Conservation (phyloP, 2,797 vertebrate species). For the Steatocranus sp. region DNA sequence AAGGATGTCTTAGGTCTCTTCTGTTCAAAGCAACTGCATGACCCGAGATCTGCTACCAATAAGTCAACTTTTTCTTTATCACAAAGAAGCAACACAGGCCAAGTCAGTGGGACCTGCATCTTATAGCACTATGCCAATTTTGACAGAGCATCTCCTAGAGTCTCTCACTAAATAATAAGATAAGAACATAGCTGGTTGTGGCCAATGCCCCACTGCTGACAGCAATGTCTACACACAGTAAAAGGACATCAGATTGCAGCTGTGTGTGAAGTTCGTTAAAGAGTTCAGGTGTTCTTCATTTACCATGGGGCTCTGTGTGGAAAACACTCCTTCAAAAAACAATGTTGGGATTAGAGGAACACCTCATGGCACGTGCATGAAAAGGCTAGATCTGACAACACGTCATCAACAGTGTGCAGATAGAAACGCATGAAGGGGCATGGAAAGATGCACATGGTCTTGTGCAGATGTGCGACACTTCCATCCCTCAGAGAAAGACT, state of each 20-base stretch:
- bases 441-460: background rate
- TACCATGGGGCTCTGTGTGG: background rate
- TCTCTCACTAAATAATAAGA: background rate
- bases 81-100: background rate
- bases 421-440: background rate
- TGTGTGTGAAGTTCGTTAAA: background rate
- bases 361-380: background rate
- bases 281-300: background rate
- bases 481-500: background rate
- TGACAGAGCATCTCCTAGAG: background rate
- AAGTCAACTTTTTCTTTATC: background rate
- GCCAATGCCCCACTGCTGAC: background rate
- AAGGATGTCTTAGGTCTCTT: background rate
- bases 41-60: background rate
- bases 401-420: background rate
- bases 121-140: background rate
- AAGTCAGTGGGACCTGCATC: background rate
- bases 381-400: background rate
- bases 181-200: background rate
- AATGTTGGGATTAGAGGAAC: background rate
- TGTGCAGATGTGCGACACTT: background rate
- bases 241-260: background rate
- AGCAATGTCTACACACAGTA: background rate
- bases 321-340: background rate
- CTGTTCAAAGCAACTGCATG: background rate